Percentiles rank a stretch among this genome's conserved stretches.
phyloP scores from a whole-genome alignment of 1,140 invertebrate species.

The Hylyphantes graminicola region DNA sequence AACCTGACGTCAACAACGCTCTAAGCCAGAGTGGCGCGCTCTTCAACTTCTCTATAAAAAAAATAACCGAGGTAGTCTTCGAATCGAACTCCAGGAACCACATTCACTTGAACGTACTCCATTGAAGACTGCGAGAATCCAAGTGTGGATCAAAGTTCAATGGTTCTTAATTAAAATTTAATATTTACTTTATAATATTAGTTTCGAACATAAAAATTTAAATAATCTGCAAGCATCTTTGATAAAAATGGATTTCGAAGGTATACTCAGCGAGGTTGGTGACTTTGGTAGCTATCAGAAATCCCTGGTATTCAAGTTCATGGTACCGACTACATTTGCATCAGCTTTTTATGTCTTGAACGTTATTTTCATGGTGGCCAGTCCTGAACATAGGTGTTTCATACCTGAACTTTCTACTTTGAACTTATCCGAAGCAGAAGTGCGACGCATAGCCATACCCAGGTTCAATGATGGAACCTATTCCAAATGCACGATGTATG shows the following conservation, averaged over 20 bases:
- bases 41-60: constrained; percentile 53
- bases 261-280: constrained; percentile 72
- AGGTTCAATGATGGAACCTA: constrained; percentile 21
- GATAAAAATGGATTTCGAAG: constrained; percentile 72
- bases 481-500: constrained; percentile 63
- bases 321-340: constrained; percentile 58
- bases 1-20: constrained; percentile 34
- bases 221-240: neutral
- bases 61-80: neutral
- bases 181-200: too few relatives aligned
- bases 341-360: constrained; percentile 64
- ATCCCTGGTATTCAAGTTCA: constrained; percentile 61
- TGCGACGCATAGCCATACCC: constrained; percentile 45
- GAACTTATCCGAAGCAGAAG: constrained; percentile 68
- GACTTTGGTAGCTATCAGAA: constrained; percentile 74
- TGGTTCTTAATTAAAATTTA: too few relatives aligned
- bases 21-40: constrained; percentile 25
- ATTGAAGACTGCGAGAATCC: too few relatives aligned
- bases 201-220: neutral
- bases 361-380: constrained; percentile 70
- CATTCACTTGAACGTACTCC: too few relatives aligned
- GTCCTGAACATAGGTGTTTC: constrained; percentile 73
- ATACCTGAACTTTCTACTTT: constrained; percentile 68
- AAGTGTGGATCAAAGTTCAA: too few relatives aligned
- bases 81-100: too few relatives aligned